A percentile compares a stretch with the other conserved stretches of the same genome.
Evolutionary conservation across 1,140 invertebrate genomes (phyloP).

Genomic region (Bombus superbus): DNA sequence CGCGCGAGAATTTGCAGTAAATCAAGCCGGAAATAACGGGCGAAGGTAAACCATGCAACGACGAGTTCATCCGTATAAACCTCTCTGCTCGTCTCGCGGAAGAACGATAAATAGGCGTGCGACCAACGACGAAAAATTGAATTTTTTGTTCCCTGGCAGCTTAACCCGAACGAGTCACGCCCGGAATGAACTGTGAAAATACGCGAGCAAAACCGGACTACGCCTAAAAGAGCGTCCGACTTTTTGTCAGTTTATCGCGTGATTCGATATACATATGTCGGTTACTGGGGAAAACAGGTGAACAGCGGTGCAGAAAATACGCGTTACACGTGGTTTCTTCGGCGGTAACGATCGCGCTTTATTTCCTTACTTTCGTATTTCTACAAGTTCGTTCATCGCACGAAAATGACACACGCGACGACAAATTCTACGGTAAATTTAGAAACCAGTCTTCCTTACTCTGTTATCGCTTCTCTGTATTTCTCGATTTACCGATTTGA

Average conservation of each 20-base stretch:
- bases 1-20: conserved; percentile 16
- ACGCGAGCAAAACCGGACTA: conserved; percentile 11
- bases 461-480: neutral
- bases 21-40: conserved; percentile 25
- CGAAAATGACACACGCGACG: too few relatives aligned
- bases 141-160: conserved; percentile 4
- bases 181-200: conserved; percentile 41
- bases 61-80: conserved; percentile 21
- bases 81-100: neutral
- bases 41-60: conserved; percentile 19
- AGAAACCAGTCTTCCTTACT: neutral
- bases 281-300: neutral
- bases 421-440: neutral
- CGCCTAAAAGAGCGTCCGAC: conserved; percentile 27
- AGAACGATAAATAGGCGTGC: neutral
- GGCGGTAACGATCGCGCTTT: neutral
- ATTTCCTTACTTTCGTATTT: neutral
- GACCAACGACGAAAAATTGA: conserved; percentile 11
- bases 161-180: neutral
- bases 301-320: conserved; percentile 18
- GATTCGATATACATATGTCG: neutral
- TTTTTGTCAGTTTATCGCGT: conserved; percentile 36
- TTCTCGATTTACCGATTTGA: neutral
- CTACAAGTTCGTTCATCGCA: too few relatives aligned
- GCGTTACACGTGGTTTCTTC: neutral